Base-by-base conservation (phyloP, 53 echinoderm and acorn worm species). In the Luidia sarsii region DNA sequence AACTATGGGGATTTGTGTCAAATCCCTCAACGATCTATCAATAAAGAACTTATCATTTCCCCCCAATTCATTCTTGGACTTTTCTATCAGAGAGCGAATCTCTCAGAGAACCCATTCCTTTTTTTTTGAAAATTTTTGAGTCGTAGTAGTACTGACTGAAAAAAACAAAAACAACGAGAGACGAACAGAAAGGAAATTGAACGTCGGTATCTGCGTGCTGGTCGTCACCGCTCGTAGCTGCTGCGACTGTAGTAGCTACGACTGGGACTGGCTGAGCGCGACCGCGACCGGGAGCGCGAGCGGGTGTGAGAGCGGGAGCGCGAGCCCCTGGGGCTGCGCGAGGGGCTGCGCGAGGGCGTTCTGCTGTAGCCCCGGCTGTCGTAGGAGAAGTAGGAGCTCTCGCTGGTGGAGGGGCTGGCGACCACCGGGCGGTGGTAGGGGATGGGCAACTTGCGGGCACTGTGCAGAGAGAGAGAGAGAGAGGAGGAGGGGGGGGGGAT, bases 401-500 rank as follows among this genome's bases (percentile, higher is more conserved):
- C 71, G 43, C 82, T 87, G 67, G 71, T 71, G 34, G 82, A 51
- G 41, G 87, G 81, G 64, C 82, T 81, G 37, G 61, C 51, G 19
- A 74, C 61, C 34, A 83, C 48, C 18, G 90, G 60, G 31, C 96
- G 84, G 65, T 92, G 80, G 88, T 96, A 96, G 31, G 96, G 96
- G 18, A 96, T 88, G 16, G 96, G 96, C 39, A 93, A 83, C 81
- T 96, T 96, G 37, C 96, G 82, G 23, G 96, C 96, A 75, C 96
- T 96, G 89, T 25, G 7, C 1, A 33, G 16, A 68, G 25, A 77
- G 67, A 80, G 18, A 46, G 10, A 43, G n/a, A n/a, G n/a, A n/a
- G n/a, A n/a, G n/a, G n/a, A n/a, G n/a, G n/a, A n/a, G n/a, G n/a
- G n/a, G n/a, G n/a, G n/a, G n/a, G n/a, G n/a, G n/a, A n/a, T n/a